Evolutionary conservation across 2,797 vertebrate genomes (phyloP), one percentile per base, ranked within the genome.

Genomic region (Graptemys geographica): DNA sequence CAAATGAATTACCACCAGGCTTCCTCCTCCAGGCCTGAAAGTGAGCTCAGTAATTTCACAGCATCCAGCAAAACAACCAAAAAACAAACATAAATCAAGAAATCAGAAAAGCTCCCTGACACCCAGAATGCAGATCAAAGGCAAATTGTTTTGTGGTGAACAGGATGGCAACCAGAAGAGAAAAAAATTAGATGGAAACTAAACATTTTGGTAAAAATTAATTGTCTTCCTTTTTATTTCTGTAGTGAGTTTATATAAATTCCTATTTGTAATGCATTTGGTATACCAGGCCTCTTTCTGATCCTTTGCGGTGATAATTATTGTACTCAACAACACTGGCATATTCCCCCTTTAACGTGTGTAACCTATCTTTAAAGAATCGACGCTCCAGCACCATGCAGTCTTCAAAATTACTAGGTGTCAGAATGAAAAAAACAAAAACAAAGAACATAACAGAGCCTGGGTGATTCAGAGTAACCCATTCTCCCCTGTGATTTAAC

Each of bases 401-500:
- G 44, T 86, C 84, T 89, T 92, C 88, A 89, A 89, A 88, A 84
- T 56, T 72, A 93, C 37, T 37, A 51, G 81, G 44, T 10, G 53
- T 69, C 19, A 65, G 86, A 95, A 79, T 33, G 7, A 49, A 83
- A 69, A 69, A 12, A 47, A 21, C 18, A 44, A 15, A 18, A 86
- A 82, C 28, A 4, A 78, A 86, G 49, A 18, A 18, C 23, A 25
- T n/a, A 87, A 69, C 83, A 96, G 83, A 76, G 57, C 52, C 79
- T 59, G 57, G 83, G 79, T 90, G 91, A 96, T 91, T 96, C 95
- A 96, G 85, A 92, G 56, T 78, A 94, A 93, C 53, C 44, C 6
- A 44, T 80, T 93, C 65, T 74, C 93, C 85, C 85, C 87, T 90
- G 72, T 57, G 85, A 83, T 92, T 80, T 82, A 3, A 93, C 93